phyloP scores from a whole-genome alignment of 2,888 invertebrate species.

The Melitaea athalia region DNA sequence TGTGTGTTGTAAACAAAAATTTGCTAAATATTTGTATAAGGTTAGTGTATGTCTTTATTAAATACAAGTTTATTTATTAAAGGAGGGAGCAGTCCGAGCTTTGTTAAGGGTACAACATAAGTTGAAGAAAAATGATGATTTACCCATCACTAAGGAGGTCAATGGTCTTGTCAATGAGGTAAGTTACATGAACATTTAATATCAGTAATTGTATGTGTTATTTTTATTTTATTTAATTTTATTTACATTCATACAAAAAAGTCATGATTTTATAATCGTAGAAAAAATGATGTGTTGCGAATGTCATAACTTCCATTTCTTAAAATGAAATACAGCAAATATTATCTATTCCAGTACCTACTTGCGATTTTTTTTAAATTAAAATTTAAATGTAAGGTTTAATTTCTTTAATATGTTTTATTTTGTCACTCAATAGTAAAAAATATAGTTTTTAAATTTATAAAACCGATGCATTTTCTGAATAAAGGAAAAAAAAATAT shows the following conservation, averaged over 20 bases:
- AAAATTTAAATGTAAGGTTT: too few relatives aligned
- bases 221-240: too few relatives aligned
- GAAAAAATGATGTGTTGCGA: not conserved
- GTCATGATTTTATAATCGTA: not conserved
- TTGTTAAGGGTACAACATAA: constrained; percentile 81
- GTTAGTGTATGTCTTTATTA: too few relatives aligned
- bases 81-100: constrained; percentile 87
- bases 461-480: not conserved
- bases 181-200: not conserved
- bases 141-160: constrained; percentile 48
- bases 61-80: constrained; percentile 37
- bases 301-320: not conserved
- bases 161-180: constrained; percentile 63
- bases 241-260: not conserved
- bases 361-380: too few relatives aligned
- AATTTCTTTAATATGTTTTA: too few relatives aligned
- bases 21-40: too few relatives aligned
- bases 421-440: too few relatives aligned
- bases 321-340: not conserved
- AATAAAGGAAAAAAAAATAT: too few relatives aligned
- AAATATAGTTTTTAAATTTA: too few relatives aligned
- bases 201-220: not conserved
- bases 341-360: not conserved
- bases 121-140: constrained; percentile 56
- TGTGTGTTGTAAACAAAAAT: too few relatives aligned